Conservation (phyloP, 2,888 invertebrate species). For the Cryptus armator region DNA sequence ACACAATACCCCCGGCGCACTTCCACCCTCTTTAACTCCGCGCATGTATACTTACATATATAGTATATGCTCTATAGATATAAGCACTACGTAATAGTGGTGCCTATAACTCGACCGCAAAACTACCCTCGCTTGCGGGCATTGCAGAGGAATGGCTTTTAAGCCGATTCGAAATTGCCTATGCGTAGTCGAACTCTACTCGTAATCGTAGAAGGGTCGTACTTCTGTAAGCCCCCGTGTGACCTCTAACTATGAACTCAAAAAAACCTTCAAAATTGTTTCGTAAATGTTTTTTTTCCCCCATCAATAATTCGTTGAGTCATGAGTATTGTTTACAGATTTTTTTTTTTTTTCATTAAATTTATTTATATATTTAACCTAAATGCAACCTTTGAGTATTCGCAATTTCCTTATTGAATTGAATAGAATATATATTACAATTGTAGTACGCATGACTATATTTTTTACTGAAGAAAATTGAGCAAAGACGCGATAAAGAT, state of each 20-base stretch:
- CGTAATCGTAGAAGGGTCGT: conserved; percentile 19
- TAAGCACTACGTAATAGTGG: conserved; percentile 42
- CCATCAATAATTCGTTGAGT: too few species aligned
- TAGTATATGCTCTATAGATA: conserved; percentile 13
- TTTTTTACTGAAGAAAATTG: not conserved
- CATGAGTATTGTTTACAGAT: too few species aligned
- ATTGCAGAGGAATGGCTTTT: conserved; percentile 62
- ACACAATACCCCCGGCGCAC: conserved; percentile 78
- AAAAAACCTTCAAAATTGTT: conserved; percentile 10
- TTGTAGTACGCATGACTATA: too few species aligned
- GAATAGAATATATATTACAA: too few species aligned
- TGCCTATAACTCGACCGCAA: conserved; percentile 78
- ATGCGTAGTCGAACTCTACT: conserved; percentile 16
- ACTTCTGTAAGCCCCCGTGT: not conserved
- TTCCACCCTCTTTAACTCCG: conserved; percentile 67
- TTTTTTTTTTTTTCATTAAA: not conserved
- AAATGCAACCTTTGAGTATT: too few species aligned
- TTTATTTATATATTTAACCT: too few species aligned
- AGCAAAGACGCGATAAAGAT: not conserved
- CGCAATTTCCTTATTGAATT: too few species aligned
- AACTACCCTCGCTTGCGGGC: conserved; percentile 70
- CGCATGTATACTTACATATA: conserved; percentile 34
- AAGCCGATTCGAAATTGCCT: conserved; percentile 79
- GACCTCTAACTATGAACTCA: not conserved
- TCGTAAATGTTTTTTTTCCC: not conserved